Evolutionary conservation across 1,140 invertebrate genomes (phyloP), one percentile per base, ranked within the genome.

Genomic region (Drosophila gunungcola): DNA sequence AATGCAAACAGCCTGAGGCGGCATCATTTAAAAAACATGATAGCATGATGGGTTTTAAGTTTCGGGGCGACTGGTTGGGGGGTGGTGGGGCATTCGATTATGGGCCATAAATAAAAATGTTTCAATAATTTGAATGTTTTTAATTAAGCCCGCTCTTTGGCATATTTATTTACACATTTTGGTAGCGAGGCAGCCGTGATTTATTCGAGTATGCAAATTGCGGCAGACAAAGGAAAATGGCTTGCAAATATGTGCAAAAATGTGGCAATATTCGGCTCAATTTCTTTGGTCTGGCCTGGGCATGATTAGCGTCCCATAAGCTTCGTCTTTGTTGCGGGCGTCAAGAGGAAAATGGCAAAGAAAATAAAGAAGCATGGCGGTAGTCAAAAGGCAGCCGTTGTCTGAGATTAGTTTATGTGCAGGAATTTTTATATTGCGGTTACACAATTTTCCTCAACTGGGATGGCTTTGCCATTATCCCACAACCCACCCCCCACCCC

Each of bases 381-480:
- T 69, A 84, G 76, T 76, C 76, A 61, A 84, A 68, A 79, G 60
- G 51, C 54, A 58, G 73, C 70, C 46, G 46, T 72, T 55, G 62
- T 46, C 62, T 57, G 62, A 64, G 84, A 88, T 88, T 88, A 88
- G 85, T 88, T 88, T 89, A 68, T 88, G 84, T 88, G 84, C 76
- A 88, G 84, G 84, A 88, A 88, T 88, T 88, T 88, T 78, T 80
- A 88, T 89, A 73, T 70, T 89, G 83, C 65, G 84, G 84, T 88
- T 88, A 80, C 84, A 89, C 84, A 88, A 88, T 88, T 86, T 85
- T 67, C 75, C 46, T 27, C 27, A 52, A 32, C 53, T 39, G 25
- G 3, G 3, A 43, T 67, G 36, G 36, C n/a, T 42, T 43, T 32
- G 54, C 32, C 48, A 16, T n/a, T 12, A 21, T 21, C 16, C 16